Evolutionary conservation across 1,140 invertebrate genomes (phyloP), one percentile per base, ranked within the genome.

Genomic region (Drosophila melanica): DNA sequence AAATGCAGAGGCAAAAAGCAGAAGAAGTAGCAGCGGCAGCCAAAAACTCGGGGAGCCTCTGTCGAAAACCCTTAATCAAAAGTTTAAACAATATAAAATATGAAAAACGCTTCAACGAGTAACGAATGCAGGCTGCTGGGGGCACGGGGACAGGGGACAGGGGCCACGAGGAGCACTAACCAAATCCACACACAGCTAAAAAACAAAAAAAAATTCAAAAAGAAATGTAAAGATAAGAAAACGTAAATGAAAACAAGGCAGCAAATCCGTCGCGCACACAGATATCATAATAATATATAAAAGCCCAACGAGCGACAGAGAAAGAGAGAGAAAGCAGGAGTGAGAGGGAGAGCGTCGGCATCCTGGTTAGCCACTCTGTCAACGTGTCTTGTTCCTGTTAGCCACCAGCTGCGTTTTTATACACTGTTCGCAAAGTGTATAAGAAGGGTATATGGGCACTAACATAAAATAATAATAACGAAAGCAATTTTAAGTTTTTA

Each of bases 51-150:
- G 30, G n/a, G 9, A 65, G 65, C 47, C 55, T 44, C 55, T 64
- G 69, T 65, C 74, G 68, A 59, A 85, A 85, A 65, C 77, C 81
- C 81, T 81, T 85, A 85, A 85, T 85, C 81, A 85, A 86, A 85
- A 85, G 81, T 86, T 84, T 81, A 86, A 85, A 81, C 74, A 85
- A 85, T 77, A 81, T 86, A 69, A 86, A 86, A 81, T 86, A 86
- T 86, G 70, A 75, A 85, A 75, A 69, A 60, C 54, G 50, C 37
- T 77, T 47, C 57, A 77, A 60, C 73, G 71, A 77, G 63, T 55
- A 68, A 69, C 35, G 39, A 23, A 48, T 27, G 47, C 37, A 20
- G 44, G 18, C 37, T 35, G 44, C 14, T 12, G 50, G 50, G 27
- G 50, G 50, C 27, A 35, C 7, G 3, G 6, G 41, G 41, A 0